These are phyloP conservation scores for Nomada flava DNA, from an alignment of 2,888 invertebrate species.

Conservation along the genomic window DNA sequence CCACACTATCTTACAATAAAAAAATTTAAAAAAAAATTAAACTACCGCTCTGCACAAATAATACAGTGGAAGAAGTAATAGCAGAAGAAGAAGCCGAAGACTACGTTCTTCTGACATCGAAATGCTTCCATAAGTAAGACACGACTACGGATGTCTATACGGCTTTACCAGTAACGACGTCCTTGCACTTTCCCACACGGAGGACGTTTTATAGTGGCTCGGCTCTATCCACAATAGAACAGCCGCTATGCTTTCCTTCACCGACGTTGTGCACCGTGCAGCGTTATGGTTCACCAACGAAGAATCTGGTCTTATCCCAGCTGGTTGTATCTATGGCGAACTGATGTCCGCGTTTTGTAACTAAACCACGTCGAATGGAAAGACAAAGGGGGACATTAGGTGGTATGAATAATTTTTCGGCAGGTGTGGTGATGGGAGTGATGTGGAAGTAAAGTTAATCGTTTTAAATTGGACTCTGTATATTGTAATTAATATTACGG, in stretches of 20 bases:
- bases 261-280: conserved; percentile 49
- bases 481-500: too few relatives aligned
- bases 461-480: too few relatives aligned
- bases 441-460: too few relatives aligned
- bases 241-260: conserved; percentile 67
- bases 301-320: conserved; percentile 7
- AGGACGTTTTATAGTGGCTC: conserved; percentile 70
- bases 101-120: conserved; percentile 62
- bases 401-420: too few relatives aligned
- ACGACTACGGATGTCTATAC: conserved; percentile 60
- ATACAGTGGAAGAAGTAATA: background rate
- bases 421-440: too few relatives aligned
- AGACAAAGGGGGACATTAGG: background rate
- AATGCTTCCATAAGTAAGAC: conserved; percentile 59
- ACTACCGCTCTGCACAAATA: background rate
- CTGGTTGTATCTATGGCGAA: conserved; percentile 9
- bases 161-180: conserved; percentile 72
- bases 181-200: conserved; percentile 76
- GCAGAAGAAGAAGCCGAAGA: conserved; percentile 2
- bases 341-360: conserved; percentile 42
- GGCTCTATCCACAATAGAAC: conserved; percentile 51
- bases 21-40: too few relatives aligned
- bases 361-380: conserved; percentile 9
- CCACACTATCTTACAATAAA: too few relatives aligned
- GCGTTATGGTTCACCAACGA: conserved; percentile 47